Evolutionary conservation across 2,113 vertebrate genomes (phyloP).

Genomic region (Gorilla gorilla): DNA sequence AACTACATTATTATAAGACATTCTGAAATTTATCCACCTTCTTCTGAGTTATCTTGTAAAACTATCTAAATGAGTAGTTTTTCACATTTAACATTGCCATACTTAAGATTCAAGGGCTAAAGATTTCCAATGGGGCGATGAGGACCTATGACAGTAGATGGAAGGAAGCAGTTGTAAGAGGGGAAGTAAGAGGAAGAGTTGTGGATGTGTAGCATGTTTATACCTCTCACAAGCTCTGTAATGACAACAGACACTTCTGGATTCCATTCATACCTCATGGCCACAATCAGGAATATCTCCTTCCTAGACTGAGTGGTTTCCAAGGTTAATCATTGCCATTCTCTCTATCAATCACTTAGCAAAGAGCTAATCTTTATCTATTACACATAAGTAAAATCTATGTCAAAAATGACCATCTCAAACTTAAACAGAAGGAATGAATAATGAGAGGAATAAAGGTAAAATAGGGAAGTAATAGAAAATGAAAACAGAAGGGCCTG

Average conservation of each 20-base stretch:
- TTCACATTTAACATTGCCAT: neutral
- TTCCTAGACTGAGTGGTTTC: neutral
- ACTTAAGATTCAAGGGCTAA: neutral
- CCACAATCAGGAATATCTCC: neutral
- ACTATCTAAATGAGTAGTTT: neutral
- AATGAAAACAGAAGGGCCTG: neutral
- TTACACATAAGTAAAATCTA: accelerated
- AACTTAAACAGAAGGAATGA: neutral
- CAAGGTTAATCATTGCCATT: neutral
- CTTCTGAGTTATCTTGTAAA: neutral
- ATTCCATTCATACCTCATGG: neutral
- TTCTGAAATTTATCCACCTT: neutral
- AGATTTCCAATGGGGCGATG: neutral
- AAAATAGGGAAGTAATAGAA: neutral
- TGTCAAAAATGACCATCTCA: neutral
- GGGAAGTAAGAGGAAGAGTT: neutral
- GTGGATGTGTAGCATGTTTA: neutral
- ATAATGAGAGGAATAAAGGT: neutral
- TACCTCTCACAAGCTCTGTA: neutral
- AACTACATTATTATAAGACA: constrained; percentile 13
- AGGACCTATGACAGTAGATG: neutral
- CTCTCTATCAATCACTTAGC: neutral
- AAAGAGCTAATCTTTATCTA: neutral
- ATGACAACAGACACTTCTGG: neutral
- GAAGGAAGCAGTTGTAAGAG: neutral